Percentiles rank a stretch among this genome's conserved stretches.
Evolutionary conservation across 2,888 invertebrate genomes (phyloP).

Genomic region (Linnaemya tessellans): DNA sequence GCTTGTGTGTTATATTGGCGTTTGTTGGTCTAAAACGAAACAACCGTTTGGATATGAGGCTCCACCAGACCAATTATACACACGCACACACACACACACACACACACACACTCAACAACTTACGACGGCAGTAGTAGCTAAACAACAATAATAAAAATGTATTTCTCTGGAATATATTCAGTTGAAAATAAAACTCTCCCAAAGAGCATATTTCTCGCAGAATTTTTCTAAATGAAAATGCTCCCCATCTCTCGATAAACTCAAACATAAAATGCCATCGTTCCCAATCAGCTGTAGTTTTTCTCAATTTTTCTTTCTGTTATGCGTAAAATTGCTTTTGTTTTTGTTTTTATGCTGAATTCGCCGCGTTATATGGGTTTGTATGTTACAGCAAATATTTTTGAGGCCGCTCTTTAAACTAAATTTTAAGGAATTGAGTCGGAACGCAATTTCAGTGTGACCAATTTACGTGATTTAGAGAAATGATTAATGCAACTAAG

Average conservation of each 20-base stretch:
- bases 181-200: not conserved
- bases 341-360: conserved; percentile 30
- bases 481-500: too few species aligned
- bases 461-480: not conserved
- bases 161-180: conserved; percentile 7
- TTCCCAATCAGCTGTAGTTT: conserved; percentile 42
- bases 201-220: conserved; percentile 11
- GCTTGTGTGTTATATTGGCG: conserved; percentile 37
- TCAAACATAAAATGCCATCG: not conserved
- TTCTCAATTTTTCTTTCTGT: conserved; percentile 18
- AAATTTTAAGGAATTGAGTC: conserved; percentile 1
- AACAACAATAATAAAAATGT: not conserved
- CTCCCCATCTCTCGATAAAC: not conserved
- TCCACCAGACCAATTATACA: conserved; percentile 14
- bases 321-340: conserved; percentile 1
- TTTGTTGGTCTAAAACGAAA: conserved; percentile 33
- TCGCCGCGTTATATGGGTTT: conserved; percentile 24
- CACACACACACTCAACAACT: not conserved
- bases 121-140: not conserved
- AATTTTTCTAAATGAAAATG: not conserved
- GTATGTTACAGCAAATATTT: not conserved
- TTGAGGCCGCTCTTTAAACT: not conserved
- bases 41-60: conserved; percentile 42
- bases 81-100: too few species aligned
- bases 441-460: not conserved